Base-by-base conservation (phyloP, 2,113 vertebrate species). In the Vidua chalybeata region DNA sequence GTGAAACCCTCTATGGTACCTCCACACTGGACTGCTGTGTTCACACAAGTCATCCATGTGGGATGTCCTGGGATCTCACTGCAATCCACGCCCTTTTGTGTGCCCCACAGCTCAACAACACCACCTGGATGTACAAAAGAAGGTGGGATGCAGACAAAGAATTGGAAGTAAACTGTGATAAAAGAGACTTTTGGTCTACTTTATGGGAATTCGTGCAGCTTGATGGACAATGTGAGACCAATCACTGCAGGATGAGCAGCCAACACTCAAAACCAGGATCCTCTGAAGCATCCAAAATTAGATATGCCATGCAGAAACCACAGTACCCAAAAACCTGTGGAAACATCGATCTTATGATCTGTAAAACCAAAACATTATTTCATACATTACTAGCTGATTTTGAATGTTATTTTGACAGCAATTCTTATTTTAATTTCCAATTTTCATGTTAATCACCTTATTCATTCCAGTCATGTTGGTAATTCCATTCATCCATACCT, bases 31-130 rank as follows among this genome's bases (percentile, higher is more conserved):
- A 16, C 41, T 54, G 37, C 1, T 77, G 71, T 6, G 18, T 6
- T 55, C 55, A 83, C n/a, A 86, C 41, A 23, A 39, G 5, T 37
- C n/a, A 17, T 33, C 8, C 48, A 6, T 3, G 21, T 35, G 45
- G n/a, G 33, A 48, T 51, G 62, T 35, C 78, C 71, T 28, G 58
- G 41, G 76, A 55, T 24, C 48, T 41, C 76, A 63, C 33, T 8
- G 45, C 26, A 48, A 84, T 26, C 33, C 30, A 24, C 3, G 33
- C 6, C 21, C 48, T 37, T 26, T 2, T n/a, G 63, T 0, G 0
- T 4, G 10, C 28, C 62, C 83, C 66, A 15, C 0, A 37, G 61
- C 3, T 59, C 75, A 81, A 24, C 28, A n/a, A 0, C 67, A 64
- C 0, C 59, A 67, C 0, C 1, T 7, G 39, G 23, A 86, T 18